Conservation (phyloP, 2,797 vertebrate genomes). For the Phrynocephalus guinanensis region DNA sequence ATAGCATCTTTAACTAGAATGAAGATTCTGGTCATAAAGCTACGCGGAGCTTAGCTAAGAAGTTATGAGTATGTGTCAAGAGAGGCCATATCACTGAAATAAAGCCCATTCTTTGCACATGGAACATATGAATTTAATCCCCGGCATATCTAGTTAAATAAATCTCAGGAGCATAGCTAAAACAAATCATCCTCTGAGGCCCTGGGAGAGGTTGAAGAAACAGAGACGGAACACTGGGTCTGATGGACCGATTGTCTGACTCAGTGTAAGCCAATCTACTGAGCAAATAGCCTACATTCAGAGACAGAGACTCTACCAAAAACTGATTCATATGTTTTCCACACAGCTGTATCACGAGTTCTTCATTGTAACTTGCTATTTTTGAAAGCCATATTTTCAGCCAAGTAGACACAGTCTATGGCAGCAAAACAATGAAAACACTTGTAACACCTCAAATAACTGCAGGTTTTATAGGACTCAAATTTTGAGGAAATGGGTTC, state of each 20-base stretch:
- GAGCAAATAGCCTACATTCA: neutral
- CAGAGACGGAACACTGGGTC: neutral
- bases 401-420: neutral
- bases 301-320: neutral
- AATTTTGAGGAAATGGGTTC: too few relatives aligned
- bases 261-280: neutral
- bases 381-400: neutral
- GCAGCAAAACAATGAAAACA: too few relatives aligned
- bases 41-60: neutral
- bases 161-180: neutral
- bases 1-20: conserved; percentile 25
- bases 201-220: neutral
- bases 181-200: neutral
- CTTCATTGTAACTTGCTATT: neutral
- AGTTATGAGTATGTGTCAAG: neutral
- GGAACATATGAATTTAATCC: neutral
- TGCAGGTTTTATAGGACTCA: too few relatives aligned
- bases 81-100: neutral
- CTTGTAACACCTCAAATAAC: too few relatives aligned
- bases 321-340: neutral
- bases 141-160: neutral
- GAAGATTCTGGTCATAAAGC: neutral
- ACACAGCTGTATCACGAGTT: neutral
- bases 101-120: neutral
- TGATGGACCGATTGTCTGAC: neutral